phyloP scores from a whole-genome alignment of 2,113 vertebrate genomes.

The Pycnonotus jocosus region DNA sequence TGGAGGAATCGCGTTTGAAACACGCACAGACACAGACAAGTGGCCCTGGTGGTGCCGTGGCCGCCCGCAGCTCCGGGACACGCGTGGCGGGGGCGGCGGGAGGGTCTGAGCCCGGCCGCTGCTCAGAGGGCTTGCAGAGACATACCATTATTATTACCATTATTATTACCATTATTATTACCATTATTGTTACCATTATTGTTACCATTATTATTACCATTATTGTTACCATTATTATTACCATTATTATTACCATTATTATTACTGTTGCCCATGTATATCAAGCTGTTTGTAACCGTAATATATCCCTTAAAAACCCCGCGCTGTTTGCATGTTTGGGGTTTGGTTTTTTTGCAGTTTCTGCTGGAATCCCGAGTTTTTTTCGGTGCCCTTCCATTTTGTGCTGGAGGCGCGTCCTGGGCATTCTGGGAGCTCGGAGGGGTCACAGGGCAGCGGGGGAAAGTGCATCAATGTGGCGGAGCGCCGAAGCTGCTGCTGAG shows the following conservation, averaged over 20 bases:
- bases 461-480: too few species aligned
- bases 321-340: fast-evolving
- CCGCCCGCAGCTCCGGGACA: neutral
- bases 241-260: neutral
- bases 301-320: fast-evolving
- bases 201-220: neutral
- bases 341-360: fast-evolving
- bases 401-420: neutral
- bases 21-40: fast-evolving
- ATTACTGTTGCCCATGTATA: fast-evolving
- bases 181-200: too few species aligned
- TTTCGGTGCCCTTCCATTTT: fast-evolving
- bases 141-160: fast-evolving
- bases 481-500: neutral
- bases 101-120: neutral
- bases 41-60: neutral
- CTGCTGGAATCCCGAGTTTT: neutral
- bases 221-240: too few species aligned
- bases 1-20: neutral
- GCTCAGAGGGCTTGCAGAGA: too few species aligned
- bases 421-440: neutral
- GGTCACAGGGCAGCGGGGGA: neutral
- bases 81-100: neutral
- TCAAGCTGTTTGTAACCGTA: neutral
- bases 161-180: too few species aligned